These are phyloP conservation scores for Sinelater perroti DNA, from an alignment of 2,888 invertebrate genomes.

Conservation along the genomic window DNA sequence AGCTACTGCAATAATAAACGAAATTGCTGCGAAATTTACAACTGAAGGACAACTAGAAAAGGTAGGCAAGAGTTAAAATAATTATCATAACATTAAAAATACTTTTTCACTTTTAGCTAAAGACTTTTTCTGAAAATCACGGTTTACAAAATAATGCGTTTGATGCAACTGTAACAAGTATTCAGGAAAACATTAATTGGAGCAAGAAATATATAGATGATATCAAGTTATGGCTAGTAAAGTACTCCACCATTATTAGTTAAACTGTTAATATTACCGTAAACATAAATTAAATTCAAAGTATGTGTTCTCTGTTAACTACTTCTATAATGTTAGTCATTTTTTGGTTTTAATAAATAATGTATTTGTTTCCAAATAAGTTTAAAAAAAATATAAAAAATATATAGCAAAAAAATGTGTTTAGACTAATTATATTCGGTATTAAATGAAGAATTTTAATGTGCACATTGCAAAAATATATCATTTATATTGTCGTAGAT, in stretches of 20 bases:
- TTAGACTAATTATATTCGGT: no score
- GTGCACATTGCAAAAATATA: no score
- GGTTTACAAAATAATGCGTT: not conserved
- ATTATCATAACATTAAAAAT: not conserved
- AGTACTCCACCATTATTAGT: not conserved
- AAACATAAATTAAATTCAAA: no score
- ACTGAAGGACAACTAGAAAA: conserved; percentile 27
- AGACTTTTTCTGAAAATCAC: not conserved
- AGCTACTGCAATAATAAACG: conserved; percentile 13
- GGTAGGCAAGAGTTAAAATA: conserved; percentile 13
- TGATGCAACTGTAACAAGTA: not conserved
- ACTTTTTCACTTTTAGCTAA: not conserved
- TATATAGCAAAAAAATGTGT: no score
- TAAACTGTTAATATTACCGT: no score
- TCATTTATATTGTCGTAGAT: no score
- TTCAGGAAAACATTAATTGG: conserved; percentile 6
- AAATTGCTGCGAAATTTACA: conserved; percentile 30
- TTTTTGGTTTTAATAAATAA: no score
- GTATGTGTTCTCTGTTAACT: no score
- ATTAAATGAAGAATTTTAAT: no score
- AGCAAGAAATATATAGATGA: not conserved
- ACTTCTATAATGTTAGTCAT: no score
- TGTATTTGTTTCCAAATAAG: no score
- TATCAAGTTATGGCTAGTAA: not conserved
- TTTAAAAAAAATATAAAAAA: no score